Base-by-base conservation (phyloP, 2,113 vertebrate species). In the Xiphophorus couchianus region DNA sequence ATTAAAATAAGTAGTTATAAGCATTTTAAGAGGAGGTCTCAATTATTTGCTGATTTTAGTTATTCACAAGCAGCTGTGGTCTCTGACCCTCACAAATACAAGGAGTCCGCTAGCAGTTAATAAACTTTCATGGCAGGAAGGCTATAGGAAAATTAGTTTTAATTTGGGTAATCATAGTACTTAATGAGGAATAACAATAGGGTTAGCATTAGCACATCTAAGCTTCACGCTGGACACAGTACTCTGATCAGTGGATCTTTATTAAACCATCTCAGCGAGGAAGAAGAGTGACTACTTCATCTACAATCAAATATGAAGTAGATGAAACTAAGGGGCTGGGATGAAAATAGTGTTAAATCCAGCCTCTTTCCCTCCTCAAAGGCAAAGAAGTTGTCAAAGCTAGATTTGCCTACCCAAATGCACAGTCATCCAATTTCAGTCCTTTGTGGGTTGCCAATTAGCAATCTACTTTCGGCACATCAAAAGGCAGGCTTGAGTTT, bases 381-480 rank as follows among this genome's bases (percentile, higher is more conserved):
- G 81, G 61, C 13, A 60, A 86, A 68, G 69, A 74, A 73, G 81
- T 76, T 80, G 74, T 89, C 85, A 89, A 81, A 84, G 73, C 83
- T 74, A 75, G 81, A 75, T 80, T 86, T 71, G 65, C 51, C 77
- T 80, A 75, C 66, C 72, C 48, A 85, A 88, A 89, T 78, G 81
- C 81, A 63, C 80, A 85, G 73, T 88, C 84, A 87, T 91, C 77
- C 83, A 82, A 89, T 88, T 86, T 74, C 66, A 84, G 85, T 85
- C 86, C 81, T 90, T 86, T 89, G 88, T 81, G 82, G 79, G 83
- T 65, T 91, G 84, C 86, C 91, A 93, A 93, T 93, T 91, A 93
- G 83, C 74, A 87, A 86, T 91, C 78, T 90, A 73, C 82, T 80
- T 73, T 70, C 44, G 63, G 76, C 14, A 80, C 86, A 91, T 91